Evolutionary conservation across 2,797 vertebrate genomes (phyloP).

Genomic region (Amniataba percoides): DNA sequence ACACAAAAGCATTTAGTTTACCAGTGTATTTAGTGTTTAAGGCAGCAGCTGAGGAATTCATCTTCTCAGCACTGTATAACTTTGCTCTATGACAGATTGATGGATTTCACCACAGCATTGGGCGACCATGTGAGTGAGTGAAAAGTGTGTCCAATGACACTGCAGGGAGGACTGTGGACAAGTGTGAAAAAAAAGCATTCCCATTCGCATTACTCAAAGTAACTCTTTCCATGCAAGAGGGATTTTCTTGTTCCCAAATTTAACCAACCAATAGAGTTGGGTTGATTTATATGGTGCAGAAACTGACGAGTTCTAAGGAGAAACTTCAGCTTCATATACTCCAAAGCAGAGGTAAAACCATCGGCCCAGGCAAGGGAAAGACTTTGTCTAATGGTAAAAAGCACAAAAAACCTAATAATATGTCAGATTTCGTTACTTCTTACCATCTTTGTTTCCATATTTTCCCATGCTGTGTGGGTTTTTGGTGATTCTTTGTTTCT

Average conservation of each 20-base stretch:
- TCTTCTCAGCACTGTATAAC: not conserved
- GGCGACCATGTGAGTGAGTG: slow-evolving; percentile 29
- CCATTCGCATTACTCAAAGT: slow-evolving; percentile 9
- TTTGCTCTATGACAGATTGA: slow-evolving; percentile 47
- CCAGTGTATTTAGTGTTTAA: not conserved
- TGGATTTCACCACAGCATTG: slow-evolving; percentile 46
- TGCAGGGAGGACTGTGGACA: slow-evolving; percentile 11
- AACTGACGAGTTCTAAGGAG: not conserved
- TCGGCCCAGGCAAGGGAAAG: not conserved
- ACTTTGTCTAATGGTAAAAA: not conserved
- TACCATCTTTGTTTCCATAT: not conserved
- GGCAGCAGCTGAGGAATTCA: slow-evolving; percentile 2
- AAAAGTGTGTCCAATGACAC: slow-evolving; percentile 22
- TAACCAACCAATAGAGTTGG: slow-evolving; percentile 25
- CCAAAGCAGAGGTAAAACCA: not conserved
- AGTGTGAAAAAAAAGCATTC: slow-evolving; percentile 5
- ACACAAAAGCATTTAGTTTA: not conserved
- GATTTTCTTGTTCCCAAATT: slow-evolving; percentile 44
- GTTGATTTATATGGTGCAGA: slow-evolving; percentile 22
- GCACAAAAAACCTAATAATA: not conserved
- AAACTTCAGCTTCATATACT: not conserved
- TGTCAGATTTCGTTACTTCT: not conserved
- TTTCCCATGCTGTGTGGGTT: not conserved
- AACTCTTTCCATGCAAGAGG: slow-evolving; percentile 36
- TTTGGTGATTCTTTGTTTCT: no score